A percentile compares a stretch with the other conserved stretches of the same genome.
Evolutionary conservation across 2,888 invertebrate genomes (phyloP).

Genomic region (Lacanobia wlatinum): DNA sequence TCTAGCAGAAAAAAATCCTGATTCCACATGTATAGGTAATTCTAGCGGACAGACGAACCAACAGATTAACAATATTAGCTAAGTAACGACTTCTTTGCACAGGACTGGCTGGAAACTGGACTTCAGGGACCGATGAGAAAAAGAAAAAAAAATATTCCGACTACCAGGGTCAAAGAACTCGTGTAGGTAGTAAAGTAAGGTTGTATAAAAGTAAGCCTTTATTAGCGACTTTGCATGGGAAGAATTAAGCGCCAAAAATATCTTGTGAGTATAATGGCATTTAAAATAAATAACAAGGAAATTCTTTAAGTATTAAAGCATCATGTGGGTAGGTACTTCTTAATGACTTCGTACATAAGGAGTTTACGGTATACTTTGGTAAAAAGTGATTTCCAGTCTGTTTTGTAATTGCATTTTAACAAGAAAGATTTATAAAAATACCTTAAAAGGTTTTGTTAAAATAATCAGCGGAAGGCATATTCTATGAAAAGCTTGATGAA

Average conservation of each 20-base stretch:
- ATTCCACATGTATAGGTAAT: background rate
- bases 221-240: background rate
- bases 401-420: background rate
- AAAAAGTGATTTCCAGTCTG: background rate
- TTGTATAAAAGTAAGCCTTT: background rate
- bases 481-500: no score
- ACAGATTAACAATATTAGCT: slow-evolving; percentile 1
- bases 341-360: background rate
- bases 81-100: slow-evolving; percentile 10
- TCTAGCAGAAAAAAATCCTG: no score
- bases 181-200: background rate
- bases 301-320: background rate
- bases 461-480: background rate
- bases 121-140: background rate
- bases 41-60: background rate
- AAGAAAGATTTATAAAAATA: background rate
- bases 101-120: background rate
- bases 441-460: background rate
- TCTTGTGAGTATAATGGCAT: background rate
- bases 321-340: background rate
- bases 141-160: background rate
- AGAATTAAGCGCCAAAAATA: background rate
- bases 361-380: background rate
- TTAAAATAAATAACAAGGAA: background rate
- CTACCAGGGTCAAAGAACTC: slow-evolving; percentile 1